Evolutionary conservation across 1,140 invertebrate species (phyloP).

Genomic region (Lasioglossum baleicum): DNA sequence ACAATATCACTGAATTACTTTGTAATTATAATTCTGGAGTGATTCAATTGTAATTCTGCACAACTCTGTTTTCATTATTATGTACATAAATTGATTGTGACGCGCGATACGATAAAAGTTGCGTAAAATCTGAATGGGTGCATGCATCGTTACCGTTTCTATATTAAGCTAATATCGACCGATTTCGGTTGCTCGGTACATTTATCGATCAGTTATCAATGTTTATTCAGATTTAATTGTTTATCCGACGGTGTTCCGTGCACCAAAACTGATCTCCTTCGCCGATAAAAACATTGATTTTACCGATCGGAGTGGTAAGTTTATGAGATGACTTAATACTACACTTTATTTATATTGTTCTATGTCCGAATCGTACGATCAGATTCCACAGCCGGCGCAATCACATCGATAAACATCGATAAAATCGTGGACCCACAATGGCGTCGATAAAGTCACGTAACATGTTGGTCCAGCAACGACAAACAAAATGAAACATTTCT

Average conservation of each 20-base stretch:
- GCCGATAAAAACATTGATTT: neutral
- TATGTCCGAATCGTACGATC: neutral
- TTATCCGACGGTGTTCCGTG: neutral
- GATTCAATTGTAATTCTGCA: too few species aligned
- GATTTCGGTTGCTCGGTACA: too few species aligned
- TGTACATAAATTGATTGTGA: too few species aligned
- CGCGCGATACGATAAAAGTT: too few species aligned
- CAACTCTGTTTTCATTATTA: too few species aligned
- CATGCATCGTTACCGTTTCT: too few species aligned
- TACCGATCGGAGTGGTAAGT: neutral
- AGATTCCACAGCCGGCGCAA: neutral
- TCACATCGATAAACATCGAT: conserved; percentile 2
- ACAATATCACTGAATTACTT: too few species aligned
- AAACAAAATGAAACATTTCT: conserved; percentile 14
- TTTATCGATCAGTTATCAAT: too few species aligned
- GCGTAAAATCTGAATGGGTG: too few species aligned
- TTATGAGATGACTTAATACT: neutral
- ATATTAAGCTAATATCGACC: too few species aligned
- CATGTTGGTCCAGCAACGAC: conserved; percentile 17
- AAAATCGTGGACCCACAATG: conserved; percentile 6
- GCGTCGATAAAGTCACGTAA: conserved; percentile 5
- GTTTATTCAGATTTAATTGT: neutral
- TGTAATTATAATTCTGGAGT: too few species aligned
- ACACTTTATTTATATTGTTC: neutral
- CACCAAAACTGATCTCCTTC: neutral